Base-by-base conservation (phyloP, 2,888 invertebrate species). In the Allolobophora icterica region DNA sequence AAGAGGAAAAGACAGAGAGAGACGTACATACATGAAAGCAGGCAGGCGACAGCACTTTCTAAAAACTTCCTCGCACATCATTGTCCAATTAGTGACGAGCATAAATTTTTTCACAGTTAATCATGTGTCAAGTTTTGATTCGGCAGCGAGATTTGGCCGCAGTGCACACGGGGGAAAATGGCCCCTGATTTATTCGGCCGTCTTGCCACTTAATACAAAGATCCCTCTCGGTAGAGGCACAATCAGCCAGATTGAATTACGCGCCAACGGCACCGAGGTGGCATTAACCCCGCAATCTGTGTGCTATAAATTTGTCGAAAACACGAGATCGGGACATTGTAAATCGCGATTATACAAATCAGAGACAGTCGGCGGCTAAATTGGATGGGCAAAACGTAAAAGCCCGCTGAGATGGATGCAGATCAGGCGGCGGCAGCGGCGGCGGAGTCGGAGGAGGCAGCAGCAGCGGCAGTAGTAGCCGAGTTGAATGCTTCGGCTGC, bases 221-320 rank as follows among this genome's bases (percentile, higher is more conserved):
- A 71, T 71, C 71, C 71, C n/a, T n/a, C 71, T 71, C 71, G 71
- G 71, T 71, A 17, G 71, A 71, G 71, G 71, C 71, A 71, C 71
- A 71, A 71, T 71, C 71, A 71, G 71, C 71, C 71, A n/a, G 71
- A 71, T 71, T 71, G 71, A 71, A 71, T 71, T 71, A 71, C 71
- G 71, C 71, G 71, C 71, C 71, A 71, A n/a, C 71, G 71, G 71
- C 71, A 71, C 71, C 71, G 71, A 71, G 38, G 87, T 87, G 87
- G 38, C 87, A 87, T 87, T 87, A 87, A 87, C 38, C 87, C 35
- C 87, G 87, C 87, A 87, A 87, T 38, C 87, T 87, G 34, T 87
- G 87, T 24, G 34, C 87, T 87, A 87, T 87, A 87, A 87, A 87
- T 87, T 87, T 87, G 87, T 87, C 87, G 87, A 87, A 87, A 87